Evolutionary conservation across 2,113 vertebrate species (phyloP).

Genomic region (Dasyurus viverrinus): DNA sequence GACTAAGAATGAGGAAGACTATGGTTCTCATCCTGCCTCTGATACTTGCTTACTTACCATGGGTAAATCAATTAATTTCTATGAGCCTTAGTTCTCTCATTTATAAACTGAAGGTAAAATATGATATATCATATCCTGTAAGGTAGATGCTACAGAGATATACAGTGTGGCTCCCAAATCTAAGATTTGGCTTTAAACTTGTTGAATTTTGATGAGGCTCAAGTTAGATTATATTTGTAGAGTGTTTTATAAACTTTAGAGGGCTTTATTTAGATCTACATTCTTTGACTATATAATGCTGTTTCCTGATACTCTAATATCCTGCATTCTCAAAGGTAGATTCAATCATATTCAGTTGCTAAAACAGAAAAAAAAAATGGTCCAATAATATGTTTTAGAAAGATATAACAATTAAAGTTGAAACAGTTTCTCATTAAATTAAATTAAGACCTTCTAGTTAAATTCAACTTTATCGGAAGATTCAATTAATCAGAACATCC

Average conservation of each 20-base stretch:
- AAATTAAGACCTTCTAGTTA: not conserved
- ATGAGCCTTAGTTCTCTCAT: not conserved
- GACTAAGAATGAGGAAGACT: not conserved
- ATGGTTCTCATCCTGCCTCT: not conserved
- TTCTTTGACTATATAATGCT: not conserved
- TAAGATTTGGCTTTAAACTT: not conserved
- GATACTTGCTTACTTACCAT: not conserved
- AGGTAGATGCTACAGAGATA: not conserved
- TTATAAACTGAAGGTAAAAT: not conserved
- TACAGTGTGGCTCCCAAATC: not conserved
- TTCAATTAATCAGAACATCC: constrained; percentile 15
- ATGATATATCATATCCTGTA: not conserved
- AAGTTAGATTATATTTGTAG: not conserved
- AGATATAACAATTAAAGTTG: not conserved
- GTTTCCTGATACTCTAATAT: constrained; percentile 9
- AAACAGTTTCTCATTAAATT: constrained; percentile 7
- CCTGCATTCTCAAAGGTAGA: constrained; percentile 15
- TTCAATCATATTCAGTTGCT: not conserved
- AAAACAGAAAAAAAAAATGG: not conserved
- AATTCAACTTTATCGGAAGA: constrained; percentile 21
- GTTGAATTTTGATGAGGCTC: not conserved
- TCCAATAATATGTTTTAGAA: constrained; percentile 12
- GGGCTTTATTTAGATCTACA: not conserved
- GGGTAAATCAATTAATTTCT: not conserved
- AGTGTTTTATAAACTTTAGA: not conserved